Evolutionary conservation across 2,113 vertebrate genomes (phyloP), one percentile per base, ranked within the genome.

Genomic region (Dasyprocta punctata): DNA sequence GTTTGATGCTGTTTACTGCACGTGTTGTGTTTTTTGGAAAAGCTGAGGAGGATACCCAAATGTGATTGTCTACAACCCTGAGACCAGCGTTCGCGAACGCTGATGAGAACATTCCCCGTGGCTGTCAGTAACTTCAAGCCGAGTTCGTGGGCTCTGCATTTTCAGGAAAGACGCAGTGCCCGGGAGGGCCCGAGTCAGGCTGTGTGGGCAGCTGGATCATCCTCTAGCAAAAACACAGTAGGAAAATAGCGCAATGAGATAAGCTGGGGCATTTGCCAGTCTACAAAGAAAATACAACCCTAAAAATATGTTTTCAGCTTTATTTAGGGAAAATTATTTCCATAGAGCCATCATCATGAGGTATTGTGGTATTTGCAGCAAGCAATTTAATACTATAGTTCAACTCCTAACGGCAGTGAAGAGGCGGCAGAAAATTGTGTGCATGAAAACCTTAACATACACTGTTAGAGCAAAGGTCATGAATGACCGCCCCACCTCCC

Each of bases 281-380:
- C 69, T 87, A 3, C 73, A 75, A 92, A 90, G 90, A 47, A 89
- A 44, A 33, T 36, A 54, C 12, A 69, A 49, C 30, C 38, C 81
- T 93, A 96, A 92, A 96, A 83, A 61, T 63, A n/a, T 71, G 22
- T 63, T 96, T 93, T 82, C 87, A 61, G 24, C 65, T 63, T 96
- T 86, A 38, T 60, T 84, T 56, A 73, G 78, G 93, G 71, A 90
- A 41, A 92, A 97, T 92, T 90, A 78, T 93, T 92, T 93, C 63
- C 52, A 61, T n/a, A 84, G 47, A 96, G 63, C 69, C 69, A 90
- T 92, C 92, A 86, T 95, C 84, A 84, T 38, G 77, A 96, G 30
- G 77, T 73, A 38, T n/a, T 89, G 49, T 83, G 80, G 65, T 28
- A 83, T 78, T 41, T 87, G 41, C 26, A 92, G 30, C 19, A 94